Evolutionary conservation across 1,140 invertebrate species (phyloP).

Genomic region (Cepaea nemoralis): DNA sequence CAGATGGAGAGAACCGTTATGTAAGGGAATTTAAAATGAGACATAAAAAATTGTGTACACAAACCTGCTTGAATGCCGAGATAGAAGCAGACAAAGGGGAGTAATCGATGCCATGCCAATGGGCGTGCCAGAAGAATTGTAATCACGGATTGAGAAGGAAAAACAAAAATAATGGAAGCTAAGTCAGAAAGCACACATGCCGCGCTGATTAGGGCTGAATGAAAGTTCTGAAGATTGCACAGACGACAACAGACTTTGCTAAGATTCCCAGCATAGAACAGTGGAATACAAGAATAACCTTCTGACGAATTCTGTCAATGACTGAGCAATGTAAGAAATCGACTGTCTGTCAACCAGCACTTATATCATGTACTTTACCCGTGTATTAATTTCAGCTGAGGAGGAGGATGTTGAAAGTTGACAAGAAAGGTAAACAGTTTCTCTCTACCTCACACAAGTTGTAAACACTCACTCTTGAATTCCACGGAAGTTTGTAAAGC

Average conservation of each 20-base stretch:
- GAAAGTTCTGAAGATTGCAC: not conserved
- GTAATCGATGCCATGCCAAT: constrained; percentile 8
- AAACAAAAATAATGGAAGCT: not conserved
- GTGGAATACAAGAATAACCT: not conserved
- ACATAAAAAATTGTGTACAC: not conserved
- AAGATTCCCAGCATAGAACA: no score
- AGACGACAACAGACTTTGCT: no score
- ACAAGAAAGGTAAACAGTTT: not conserved
- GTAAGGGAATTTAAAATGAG: not conserved
- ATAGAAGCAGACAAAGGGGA: not conserved
- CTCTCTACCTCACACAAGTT: not conserved
- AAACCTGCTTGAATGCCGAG: not conserved
- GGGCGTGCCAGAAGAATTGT: not conserved
- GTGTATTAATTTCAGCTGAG: no score
- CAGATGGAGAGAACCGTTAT: not conserved
- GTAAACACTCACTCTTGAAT: not conserved
- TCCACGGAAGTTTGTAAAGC: not conserved
- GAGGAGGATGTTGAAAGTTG: no score
- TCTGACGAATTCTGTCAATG: no score
- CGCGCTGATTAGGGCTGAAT: not conserved
- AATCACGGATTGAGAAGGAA: not conserved
- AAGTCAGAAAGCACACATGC: not conserved
- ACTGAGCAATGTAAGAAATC: no score
- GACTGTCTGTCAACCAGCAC: no score
- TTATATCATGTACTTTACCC: no score